Conservation (phyloP, 2,113 vertebrate genomes). For the Strix aluco region DNA sequence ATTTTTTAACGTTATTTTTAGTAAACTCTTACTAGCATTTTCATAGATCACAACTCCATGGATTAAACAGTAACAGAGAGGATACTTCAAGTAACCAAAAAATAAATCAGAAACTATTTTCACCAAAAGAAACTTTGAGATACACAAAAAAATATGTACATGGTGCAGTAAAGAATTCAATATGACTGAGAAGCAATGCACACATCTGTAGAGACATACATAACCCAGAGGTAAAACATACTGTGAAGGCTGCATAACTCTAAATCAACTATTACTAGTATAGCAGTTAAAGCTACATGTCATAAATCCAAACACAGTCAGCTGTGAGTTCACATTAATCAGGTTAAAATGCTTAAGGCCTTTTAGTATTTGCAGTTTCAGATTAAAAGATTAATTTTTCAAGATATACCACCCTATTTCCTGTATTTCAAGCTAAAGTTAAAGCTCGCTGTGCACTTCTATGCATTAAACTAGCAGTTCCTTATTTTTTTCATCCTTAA, state of each 20-base stretch:
- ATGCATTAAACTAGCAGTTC: background rate
- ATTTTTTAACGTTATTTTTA: background rate
- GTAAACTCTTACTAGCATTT: background rate
- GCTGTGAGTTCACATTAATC: background rate
- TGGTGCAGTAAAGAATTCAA: background rate
- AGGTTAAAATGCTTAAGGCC: background rate
- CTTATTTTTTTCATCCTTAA: background rate
- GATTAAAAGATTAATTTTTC: constrained; percentile 3
- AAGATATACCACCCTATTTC: background rate
- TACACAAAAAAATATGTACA: background rate
- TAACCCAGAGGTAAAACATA: background rate
- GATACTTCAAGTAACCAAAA: background rate
- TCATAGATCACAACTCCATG: background rate
- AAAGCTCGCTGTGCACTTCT: background rate
- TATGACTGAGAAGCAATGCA: background rate
- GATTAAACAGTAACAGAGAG: background rate
- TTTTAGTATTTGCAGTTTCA: background rate
- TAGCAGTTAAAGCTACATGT: background rate
- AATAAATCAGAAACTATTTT: background rate
- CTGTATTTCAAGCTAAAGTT: background rate
- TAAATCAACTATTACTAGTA: background rate
- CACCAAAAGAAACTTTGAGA: background rate
- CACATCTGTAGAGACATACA: background rate
- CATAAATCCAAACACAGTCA: background rate
- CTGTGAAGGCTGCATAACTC: background rate